phyloP scores from a whole-genome alignment of 30 jellyfish, hydroid and myxozoan genomes.

The Cassiopea andromeda region DNA sequence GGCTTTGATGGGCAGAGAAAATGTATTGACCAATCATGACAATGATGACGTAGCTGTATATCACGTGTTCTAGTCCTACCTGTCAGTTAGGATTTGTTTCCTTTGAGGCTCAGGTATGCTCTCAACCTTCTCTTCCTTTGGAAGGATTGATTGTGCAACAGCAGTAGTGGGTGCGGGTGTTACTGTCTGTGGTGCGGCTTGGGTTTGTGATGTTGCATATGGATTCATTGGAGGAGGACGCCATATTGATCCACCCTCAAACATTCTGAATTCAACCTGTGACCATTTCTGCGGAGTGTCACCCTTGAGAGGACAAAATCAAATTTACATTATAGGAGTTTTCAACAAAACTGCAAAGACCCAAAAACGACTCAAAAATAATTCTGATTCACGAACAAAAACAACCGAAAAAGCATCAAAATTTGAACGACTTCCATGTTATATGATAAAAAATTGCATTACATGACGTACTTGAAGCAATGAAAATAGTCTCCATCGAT shows the following conservation, averaged over 20 bases:
- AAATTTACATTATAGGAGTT: too few relatives aligned
- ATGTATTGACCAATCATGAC: too few relatives aligned
- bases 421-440: neutral
- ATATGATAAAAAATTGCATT: too few relatives aligned
- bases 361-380: too few relatives aligned
- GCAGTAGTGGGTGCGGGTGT: constrained; percentile 90
- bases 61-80: constrained; percentile 22
- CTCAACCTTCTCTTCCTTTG: constrained; percentile 38
- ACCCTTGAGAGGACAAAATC: constrained; percentile 64
- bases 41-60: too few relatives aligned
- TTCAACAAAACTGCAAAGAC: too few relatives aligned
- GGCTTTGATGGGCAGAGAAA: too few relatives aligned
- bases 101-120: constrained; percentile 28
- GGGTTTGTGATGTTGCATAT: constrained; percentile 65
- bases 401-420: too few relatives aligned
- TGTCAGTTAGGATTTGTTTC: constrained; percentile 66
- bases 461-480: constrained; percentile 76
- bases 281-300: constrained; percentile 96
- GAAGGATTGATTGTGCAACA: constrained; percentile 64
- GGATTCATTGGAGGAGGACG: constrained; percentile 97
- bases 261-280: constrained; percentile 92
- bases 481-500: constrained; percentile 96
- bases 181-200: constrained; percentile 77
- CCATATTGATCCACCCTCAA: constrained; percentile 95
- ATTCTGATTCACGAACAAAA: too few relatives aligned